Percentiles rank a stretch among this genome's conserved stretches.
These are phyloP conservation scores for Graptemys geographica DNA, from an alignment of 2,797 vertebrate species.

Conservation along the genomic window DNA sequence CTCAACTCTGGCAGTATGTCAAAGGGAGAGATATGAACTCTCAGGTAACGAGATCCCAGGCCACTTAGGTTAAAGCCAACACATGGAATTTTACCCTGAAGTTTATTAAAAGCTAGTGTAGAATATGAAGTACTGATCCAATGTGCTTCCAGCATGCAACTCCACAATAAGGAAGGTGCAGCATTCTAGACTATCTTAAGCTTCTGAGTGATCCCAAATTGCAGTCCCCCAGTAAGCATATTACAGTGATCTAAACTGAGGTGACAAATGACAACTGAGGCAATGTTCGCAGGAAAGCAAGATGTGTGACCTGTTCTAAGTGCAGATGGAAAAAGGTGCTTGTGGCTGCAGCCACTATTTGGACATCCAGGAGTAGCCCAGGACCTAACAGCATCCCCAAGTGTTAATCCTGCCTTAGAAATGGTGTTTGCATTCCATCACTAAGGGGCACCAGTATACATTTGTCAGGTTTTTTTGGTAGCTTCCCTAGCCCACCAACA, in stretches of 20 bases:
- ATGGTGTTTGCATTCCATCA: background rate
- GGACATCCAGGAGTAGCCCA: background rate
- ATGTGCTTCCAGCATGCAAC: background rate
- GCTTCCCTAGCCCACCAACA: background rate
- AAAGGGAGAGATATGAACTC: background rate
- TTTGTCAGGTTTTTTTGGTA: background rate
- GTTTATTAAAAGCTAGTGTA: background rate
- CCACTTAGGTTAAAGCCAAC: background rate
- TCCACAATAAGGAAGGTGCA: background rate
- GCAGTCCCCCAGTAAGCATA: background rate
- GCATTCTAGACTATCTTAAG: background rate
- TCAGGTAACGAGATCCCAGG: background rate
- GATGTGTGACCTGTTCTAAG: background rate
- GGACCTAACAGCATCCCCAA: background rate
- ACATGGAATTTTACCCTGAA: background rate
- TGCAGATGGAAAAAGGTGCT: background rate
- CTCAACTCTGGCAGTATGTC: background rate
- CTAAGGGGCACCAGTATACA: background rate
- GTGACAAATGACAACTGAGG: background rate
- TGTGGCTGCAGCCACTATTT: background rate
- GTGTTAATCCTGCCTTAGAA: background rate
- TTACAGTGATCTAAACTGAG: background rate
- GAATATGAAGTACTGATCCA: background rate
- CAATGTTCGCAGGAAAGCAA: background rate
- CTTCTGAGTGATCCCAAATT: background rate